These are phyloP conservation scores for Coptotermes formosanus DNA, from an alignment of 1,140 invertebrate species.

Conservation along the genomic window DNA sequence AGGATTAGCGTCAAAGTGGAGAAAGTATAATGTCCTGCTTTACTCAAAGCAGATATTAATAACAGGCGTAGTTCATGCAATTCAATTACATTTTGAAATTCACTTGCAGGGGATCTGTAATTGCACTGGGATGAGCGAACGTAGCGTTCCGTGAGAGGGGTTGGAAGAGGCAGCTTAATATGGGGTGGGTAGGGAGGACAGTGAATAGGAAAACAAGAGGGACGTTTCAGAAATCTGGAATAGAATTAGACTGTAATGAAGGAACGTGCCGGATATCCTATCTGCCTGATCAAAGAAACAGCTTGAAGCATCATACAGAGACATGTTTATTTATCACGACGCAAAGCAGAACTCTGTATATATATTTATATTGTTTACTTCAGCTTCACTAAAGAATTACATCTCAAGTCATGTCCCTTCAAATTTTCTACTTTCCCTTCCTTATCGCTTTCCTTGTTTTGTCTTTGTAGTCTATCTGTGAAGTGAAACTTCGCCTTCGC, in stretches of 20 bases:
- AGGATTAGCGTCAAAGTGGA: not conserved
- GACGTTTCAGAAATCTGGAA: not conserved
- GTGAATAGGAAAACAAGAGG: not conserved
- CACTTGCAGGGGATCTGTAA: not conserved
- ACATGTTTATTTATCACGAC: not conserved
- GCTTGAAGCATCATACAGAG: not conserved
- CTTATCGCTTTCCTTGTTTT: not conserved
- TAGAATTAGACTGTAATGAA: not conserved
- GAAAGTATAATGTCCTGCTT: not conserved
- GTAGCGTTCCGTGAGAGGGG: not conserved
- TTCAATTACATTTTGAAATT: conserved; percentile 15
- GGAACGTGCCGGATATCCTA: not conserved
- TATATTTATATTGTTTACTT: not conserved
- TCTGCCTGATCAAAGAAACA: not conserved
- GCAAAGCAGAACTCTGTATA: not conserved
- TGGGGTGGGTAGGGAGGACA: not conserved
- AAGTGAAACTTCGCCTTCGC: not conserved
- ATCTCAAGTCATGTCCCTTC: not conserved
- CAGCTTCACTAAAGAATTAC: not conserved
- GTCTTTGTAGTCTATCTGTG: not conserved
- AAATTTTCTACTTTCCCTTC: not conserved
- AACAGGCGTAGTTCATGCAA: not conserved
- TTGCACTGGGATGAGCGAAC: not conserved
- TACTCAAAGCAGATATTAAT: not conserved
- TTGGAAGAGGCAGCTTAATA: no score